Conservation (phyloP, 2,888 invertebrate species). For the Cosmorhoe ocellata region DNA sequence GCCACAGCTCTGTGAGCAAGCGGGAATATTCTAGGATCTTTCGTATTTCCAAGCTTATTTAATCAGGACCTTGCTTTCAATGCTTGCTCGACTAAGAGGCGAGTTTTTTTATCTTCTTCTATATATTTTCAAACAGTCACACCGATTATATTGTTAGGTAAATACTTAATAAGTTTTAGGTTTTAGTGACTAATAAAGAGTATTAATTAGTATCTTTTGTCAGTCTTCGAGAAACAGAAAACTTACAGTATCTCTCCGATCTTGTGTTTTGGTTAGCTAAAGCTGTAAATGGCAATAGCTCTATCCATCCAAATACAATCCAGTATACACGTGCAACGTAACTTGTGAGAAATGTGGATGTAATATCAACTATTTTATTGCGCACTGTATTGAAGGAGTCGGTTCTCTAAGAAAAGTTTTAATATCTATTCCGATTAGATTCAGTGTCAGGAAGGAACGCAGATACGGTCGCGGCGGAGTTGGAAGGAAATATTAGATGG, state of each 20-base stretch:
- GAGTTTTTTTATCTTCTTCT: not conserved
- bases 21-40: constrained; percentile 51
- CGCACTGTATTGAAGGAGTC: constrained; percentile 50
- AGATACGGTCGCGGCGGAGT: constrained; percentile 74
- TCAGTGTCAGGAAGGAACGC: constrained; percentile 81
- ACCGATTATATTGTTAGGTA: no score
- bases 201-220: no score
- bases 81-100: constrained; percentile 39
- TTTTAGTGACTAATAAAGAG: no score
- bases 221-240: no score
- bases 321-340: constrained; percentile 15
- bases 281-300: no score
- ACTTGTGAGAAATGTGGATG: constrained; percentile 31
- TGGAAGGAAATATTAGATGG: constrained; percentile 81
- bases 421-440: constrained; percentile 83
- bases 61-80: constrained; percentile 52
- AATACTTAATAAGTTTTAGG: no score
- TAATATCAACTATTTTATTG: constrained; percentile 30
- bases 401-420: constrained; percentile 77
- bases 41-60: constrained; percentile 60
- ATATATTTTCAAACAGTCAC: not conserved
- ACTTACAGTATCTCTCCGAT: no score
- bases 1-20: constrained; percentile 43
- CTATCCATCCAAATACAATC: not conserved
- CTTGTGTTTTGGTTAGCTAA: no score